Percentiles rank a stretch among this genome's conserved stretches.
phyloP scores from a whole-genome alignment of 2,113 vertebrate genomes.

The Microtus montanus region DNA sequence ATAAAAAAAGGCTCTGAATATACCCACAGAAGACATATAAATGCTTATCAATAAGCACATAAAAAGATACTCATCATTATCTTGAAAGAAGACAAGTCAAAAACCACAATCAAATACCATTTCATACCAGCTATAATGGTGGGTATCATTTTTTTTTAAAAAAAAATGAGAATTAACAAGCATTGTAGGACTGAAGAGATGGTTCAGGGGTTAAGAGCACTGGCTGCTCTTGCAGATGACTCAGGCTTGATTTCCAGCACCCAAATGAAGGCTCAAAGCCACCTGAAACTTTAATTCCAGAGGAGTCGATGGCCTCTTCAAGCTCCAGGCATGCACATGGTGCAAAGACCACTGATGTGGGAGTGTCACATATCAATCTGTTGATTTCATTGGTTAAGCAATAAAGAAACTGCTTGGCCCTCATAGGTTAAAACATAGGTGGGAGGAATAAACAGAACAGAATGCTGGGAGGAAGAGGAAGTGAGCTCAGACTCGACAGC shows the following conservation, averaged over 20 bases:
- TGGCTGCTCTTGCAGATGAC: neutral
- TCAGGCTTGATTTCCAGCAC: neutral
- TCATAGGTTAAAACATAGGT: too few species aligned
- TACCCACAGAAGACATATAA: constrained; percentile 17
- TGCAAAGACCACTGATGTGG: neutral
- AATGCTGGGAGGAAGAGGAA: too few species aligned
- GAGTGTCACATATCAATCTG: too few species aligned
- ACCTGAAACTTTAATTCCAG: neutral
- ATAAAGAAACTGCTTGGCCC: too few species aligned
- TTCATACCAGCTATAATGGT: neutral
- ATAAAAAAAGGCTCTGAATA: constrained; percentile 31
- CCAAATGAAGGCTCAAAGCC: neutral
- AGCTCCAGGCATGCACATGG: neutral
- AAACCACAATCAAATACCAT: constrained; percentile 32
- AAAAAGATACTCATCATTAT: constrained; percentile 14
- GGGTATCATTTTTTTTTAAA: neutral
- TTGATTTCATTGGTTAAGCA: too few species aligned
- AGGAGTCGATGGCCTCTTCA: neutral
- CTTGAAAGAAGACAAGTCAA: constrained; percentile 50
- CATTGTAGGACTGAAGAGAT: neutral
- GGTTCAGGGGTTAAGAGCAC: neutral
- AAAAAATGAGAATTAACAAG: neutral
- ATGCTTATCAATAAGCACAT: constrained; percentile 20
- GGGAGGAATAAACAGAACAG: too few species aligned
- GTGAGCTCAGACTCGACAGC: too few species aligned